phyloP scores from a whole-genome alignment of 1,140 invertebrate species.

The Drosophila azteca region DNA sequence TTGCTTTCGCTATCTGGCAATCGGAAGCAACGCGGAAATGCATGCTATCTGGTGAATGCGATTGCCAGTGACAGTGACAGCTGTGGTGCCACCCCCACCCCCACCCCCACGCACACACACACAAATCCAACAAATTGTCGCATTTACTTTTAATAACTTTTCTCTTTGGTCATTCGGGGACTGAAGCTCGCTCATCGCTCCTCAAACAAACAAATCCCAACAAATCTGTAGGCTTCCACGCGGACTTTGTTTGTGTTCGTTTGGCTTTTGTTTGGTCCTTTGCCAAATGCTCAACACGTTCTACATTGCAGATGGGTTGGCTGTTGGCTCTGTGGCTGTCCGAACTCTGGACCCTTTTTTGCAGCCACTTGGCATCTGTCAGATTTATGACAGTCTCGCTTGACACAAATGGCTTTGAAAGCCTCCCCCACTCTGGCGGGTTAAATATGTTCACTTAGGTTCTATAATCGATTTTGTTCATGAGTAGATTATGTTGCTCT shows the following conservation, averaged over 20 bases:
- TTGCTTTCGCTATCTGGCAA: conserved; percentile 4
- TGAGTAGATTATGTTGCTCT: conserved; percentile 35
- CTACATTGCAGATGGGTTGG: conserved; percentile 16
- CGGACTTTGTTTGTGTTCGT: conserved; percentile 13
- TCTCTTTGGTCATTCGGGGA: conserved; percentile 2
- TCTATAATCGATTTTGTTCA: conserved; percentile 47
- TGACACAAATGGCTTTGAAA: conserved; percentile 33
- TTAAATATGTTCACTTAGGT: conserved; percentile 20
- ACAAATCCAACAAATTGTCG: conserved; percentile 37
- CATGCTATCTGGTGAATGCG: conserved; percentile 33
- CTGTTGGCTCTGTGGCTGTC: not conserved
- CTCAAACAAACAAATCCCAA: conserved; percentile 41
- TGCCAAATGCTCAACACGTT: conserved; percentile 73
- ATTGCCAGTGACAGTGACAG: conserved; percentile 36
- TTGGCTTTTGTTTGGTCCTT: conserved; percentile 43
- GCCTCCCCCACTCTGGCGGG: not conserved
- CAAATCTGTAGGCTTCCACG: conserved; percentile 28
- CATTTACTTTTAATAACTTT: conserved; percentile 44
- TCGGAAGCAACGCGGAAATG: conserved; percentile 46
- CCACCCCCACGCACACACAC: not conserved
- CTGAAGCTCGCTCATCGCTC: too few relatives aligned
- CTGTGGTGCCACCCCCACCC: conserved; percentile 21
- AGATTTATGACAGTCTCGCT: conserved; percentile 65
- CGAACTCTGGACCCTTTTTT: conserved; percentile 27
- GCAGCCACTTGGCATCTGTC: conserved; percentile 65